Percentiles rank a stretch among this genome's conserved stretches.
Evolutionary conservation across 2,888 invertebrate species (phyloP).

Genomic region (Leptodirus hochenwartii): DNA sequence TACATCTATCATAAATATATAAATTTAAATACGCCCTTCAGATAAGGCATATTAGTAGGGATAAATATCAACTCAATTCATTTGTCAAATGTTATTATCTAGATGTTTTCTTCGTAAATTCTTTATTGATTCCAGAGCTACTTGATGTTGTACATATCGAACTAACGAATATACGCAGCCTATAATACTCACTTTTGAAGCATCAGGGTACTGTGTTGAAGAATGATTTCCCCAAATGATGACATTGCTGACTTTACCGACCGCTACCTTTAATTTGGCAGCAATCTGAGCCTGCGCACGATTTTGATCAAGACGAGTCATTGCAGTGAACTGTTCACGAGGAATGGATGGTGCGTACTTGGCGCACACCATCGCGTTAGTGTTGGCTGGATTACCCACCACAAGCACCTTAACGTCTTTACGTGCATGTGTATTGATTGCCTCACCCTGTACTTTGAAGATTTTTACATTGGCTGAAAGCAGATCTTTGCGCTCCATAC

Average conservation of each 20-base stretch:
- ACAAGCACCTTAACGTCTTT: slow-evolving; percentile 91
- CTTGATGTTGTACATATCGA: too few species aligned
- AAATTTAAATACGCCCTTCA: too few species aligned
- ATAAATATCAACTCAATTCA: too few species aligned
- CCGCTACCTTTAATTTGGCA: slow-evolving; percentile 44
- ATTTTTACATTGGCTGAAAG: slow-evolving; percentile 95
- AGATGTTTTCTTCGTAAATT: too few species aligned
- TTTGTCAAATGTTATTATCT: too few species aligned
- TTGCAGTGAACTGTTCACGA: slow-evolving; percentile 88
- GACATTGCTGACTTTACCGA: slow-evolving; percentile 63
- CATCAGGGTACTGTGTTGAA: slow-evolving; percentile 95
- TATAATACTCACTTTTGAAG: slow-evolving; percentile 63
- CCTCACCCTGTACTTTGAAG: slow-evolving; percentile 93
- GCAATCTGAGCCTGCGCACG: slow-evolving; percentile 83
- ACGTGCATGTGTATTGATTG: slow-evolving; percentile 75
- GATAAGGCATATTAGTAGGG: too few species aligned
- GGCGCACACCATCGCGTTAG: slow-evolving; percentile 90
- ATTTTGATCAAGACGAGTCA: slow-evolving; percentile 97
- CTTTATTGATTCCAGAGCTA: too few species aligned
- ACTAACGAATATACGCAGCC: too few species aligned
- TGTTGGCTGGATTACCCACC: slow-evolving; percentile 98
- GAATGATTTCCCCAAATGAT: slow-evolving; percentile 99
- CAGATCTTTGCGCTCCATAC: slow-evolving; percentile 98
- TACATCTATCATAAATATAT: too few species aligned
- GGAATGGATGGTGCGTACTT: slow-evolving; percentile 94